Evolutionary conservation across 2,888 invertebrate genomes (phyloP).

Genomic region (Chrysotoxum bicinctum): DNA sequence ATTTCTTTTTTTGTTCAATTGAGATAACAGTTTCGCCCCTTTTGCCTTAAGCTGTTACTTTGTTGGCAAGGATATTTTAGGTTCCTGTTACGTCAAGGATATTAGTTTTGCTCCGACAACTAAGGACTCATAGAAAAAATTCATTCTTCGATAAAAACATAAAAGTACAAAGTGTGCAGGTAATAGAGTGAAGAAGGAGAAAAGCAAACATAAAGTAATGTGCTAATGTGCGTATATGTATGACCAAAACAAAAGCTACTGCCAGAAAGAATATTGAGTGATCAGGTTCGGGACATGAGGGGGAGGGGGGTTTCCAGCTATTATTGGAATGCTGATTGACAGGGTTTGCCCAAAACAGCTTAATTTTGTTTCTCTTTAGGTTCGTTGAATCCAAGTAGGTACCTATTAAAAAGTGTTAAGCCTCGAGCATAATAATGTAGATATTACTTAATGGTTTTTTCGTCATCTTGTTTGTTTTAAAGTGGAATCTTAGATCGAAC

Average conservation of each 20-base stretch:
- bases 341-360: too few species aligned
- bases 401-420: too few species aligned
- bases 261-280: slow-evolving; percentile 26
- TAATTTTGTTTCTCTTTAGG: too few species aligned
- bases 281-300: neutral
- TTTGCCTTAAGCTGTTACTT: neutral
- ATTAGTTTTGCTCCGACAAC: slow-evolving; percentile 40
- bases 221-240: too few species aligned
- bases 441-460: too few species aligned
- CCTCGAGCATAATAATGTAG: too few species aligned
- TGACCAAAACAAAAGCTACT: slow-evolving; percentile 63
- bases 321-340: too few species aligned
- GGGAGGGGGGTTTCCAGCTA: neutral
- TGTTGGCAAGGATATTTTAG: neutral
- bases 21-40: too few species aligned
- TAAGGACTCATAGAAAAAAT: slow-evolving; percentile 22
- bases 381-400: too few species aligned
- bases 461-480: too few species aligned
- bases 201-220: slow-evolving; percentile 48
- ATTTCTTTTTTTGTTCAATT: neutral
- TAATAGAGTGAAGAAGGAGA: slow-evolving; percentile 3
- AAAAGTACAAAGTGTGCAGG: slow-evolving; percentile 55
- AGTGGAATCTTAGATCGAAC: too few species aligned
- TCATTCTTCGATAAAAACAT: slow-evolving; percentile 18
- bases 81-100: neutral